Conservation (phyloP, 2,888 invertebrate genomes). For the Idaea dimidiata region DNA sequence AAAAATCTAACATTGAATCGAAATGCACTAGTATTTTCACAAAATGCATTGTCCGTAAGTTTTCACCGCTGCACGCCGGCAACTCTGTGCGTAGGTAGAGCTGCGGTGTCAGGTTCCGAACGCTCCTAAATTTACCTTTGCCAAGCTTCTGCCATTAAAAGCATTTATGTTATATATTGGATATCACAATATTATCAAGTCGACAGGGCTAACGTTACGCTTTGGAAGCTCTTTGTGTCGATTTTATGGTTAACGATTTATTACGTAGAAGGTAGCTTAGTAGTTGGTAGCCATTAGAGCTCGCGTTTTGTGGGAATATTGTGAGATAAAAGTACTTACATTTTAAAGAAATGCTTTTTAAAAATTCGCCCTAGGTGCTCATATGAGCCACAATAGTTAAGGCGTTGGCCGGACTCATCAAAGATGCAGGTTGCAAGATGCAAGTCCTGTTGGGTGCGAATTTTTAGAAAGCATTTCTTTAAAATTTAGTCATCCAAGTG, state of each 20-base stretch:
- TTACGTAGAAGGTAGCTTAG: background rate
- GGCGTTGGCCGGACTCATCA: no score
- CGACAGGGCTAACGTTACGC: constrained; percentile 43
- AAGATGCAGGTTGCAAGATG: no score
- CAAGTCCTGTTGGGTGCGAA: no score
- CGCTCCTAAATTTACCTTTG: constrained; percentile 80
- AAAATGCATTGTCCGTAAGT: background rate
- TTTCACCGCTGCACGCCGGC: background rate
- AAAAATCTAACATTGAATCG: background rate
- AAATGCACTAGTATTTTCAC: background rate
- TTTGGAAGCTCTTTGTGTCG: constrained; percentile 11
- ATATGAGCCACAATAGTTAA: no score
- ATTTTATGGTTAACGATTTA: constrained; percentile 8
- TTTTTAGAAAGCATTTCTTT: no score
- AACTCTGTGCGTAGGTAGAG: constrained; percentile 52
- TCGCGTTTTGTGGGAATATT: no score
- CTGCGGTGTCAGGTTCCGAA: constrained; percentile 60
- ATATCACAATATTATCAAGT: constrained; percentile 67
- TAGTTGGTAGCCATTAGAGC: background rate
- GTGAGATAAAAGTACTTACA: no score
- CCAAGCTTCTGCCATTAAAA: constrained; percentile 74
- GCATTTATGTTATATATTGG: constrained; percentile 75
- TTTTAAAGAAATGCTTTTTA: no score
- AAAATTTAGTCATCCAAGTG: no score
- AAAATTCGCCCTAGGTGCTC: no score